Evolutionary conservation across 2,888 invertebrate species (phyloP), one percentile per base, ranked within the genome.

Genomic region (Drosophila lutescens): DNA sequence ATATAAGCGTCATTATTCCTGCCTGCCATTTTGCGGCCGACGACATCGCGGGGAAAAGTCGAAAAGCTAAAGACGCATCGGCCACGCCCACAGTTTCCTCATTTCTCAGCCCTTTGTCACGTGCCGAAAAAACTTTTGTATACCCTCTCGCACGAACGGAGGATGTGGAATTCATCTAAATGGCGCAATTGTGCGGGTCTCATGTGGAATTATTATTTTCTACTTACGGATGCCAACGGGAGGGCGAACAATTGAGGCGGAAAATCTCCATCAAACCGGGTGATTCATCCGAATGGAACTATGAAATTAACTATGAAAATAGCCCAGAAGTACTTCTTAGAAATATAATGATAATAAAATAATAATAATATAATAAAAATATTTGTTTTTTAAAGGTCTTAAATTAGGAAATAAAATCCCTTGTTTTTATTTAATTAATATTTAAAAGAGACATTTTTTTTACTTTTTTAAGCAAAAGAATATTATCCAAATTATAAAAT

Each of bases 1-100:
- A 86, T 86, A 89, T 83, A 73, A 83, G 85, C 83, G 76, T 89
- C 89, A 89, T 89, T 89, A 86, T 89, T 82, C 78, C 63, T 79
- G 72, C 62, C 80, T 71, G 73, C 84, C 79, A 79, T 84, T 76
- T 82, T 87, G 81, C 60, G 81, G 87, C 81, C 74, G 72, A 71
- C 72, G 26, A 60, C 51, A 23, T 30, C 13, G 65, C 49, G 32
- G 34, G 8, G 17, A 30, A 32, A 32, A 13, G 17, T 17, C 49
- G 34, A 49, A 13, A 34, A 49, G 34, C 49, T 20, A 26, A 47
- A 49, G 63, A 47, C 23, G 47, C 55, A 63, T 50, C 55, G 26
- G 70, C 63, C 50, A 40, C 74, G 54, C 74, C 50, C 51, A 1
- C 43, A 13, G 17, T 49, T 20, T n/a, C 63, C 23, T 7, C 50